Base-by-base conservation (phyloP, 1,140 invertebrate genomes). In the Papilio xuthus region DNA sequence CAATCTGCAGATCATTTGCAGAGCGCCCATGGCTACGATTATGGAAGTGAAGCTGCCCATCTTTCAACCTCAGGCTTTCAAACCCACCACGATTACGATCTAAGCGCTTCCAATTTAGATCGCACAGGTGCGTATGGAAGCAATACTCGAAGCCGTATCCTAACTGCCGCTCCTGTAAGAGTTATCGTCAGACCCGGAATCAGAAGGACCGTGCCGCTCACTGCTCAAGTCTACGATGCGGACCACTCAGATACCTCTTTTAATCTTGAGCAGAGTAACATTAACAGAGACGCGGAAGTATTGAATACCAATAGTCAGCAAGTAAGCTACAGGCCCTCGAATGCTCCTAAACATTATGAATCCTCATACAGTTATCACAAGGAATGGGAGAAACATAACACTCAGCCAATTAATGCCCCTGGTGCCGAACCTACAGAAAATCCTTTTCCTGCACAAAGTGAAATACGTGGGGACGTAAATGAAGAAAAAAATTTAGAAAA, bases 281-380 rank as follows among this genome's bases (percentile, higher is more conserved):
- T 86, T 12, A 89, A 86, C 74, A 88, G 79, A 26, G 88, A 91
- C 26, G 82, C 87, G 23, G 90, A 92, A 83, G 13, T 88, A 44
- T 69, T 89, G 53, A 82, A 77, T 78, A 85, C 80, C 37, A 76
- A 44, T 15, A 78, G 60, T 67, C 79, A 79, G 70, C 78, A 84
- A 73, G 53, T 81, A 42, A 78, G 74, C 63, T 82, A 81, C n/a
- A 84, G 77, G 80, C 84, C 89, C 28, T 42, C 78, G 26, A 82
- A 60, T 69, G 82, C 82, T n/a, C 82, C 85, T 7, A 94, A 93
- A 83, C 87, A 90, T 82, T 94, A 94, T 63, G 88, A 94, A 82
- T 91, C 93, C 41, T 92, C 93, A 26, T 94, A 94, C 78, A 93
- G 87, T 67, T 94, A 94, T 71, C 89, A 82, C 44, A 94, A 94